Evolutionary conservation across 2,113 vertebrate species (phyloP).

Genomic region (Crotophaga sulcirostris): DNA sequence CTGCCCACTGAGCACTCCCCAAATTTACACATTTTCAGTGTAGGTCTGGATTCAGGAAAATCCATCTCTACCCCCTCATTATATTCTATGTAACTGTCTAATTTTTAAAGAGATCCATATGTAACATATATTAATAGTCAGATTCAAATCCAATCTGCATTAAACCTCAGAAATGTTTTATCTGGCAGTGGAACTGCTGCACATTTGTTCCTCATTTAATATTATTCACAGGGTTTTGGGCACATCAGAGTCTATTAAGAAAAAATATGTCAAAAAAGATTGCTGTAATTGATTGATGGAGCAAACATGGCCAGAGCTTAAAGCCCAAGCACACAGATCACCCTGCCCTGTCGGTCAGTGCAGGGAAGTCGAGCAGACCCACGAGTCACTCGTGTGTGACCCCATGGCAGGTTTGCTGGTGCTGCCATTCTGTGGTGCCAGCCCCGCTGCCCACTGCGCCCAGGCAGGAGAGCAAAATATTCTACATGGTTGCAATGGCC

Average conservation of each 20-base stretch:
- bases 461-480: neutral
- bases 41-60: neutral
- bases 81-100: neutral
- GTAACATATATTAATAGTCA: conserved; percentile 33
- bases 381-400: rapidly evolving
- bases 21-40: neutral
- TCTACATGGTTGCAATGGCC: rapidly evolving
- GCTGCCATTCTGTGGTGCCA: neutral
- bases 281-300: conserved; percentile 20
- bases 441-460: rapidly evolving
- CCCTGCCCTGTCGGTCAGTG: neutral
- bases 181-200: conserved; percentile 32
- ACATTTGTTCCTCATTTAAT: conserved; percentile 59
- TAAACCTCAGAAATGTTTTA: conserved; percentile 60
- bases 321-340: neutral
- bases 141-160: conserved; percentile 46
- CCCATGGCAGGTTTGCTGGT: rapidly evolving
- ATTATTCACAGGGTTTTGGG: neutral
- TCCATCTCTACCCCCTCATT: neutral
- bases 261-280: conserved; percentile 23
- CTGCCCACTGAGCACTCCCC: neutral
- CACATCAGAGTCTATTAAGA: conserved; percentile 44
- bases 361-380: neutral
- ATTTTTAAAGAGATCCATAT: conserved; percentile 39
- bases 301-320: neutral